phyloP scores from a whole-genome alignment of 2,113 vertebrate genomes.

The Macaca fascicularis region T2T-MFA8v1.1 NC_088385.1:23465001-23465500 shows the following conservation, averaged over 20 bases:
- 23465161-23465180: background rate
- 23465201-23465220: slow-evolving; percentile 1
- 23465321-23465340: background rate
- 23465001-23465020: no score
- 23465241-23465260: slow-evolving; percentile 16
- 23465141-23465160: background rate
- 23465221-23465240: slow-evolving; percentile 59
- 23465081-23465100: background rate
- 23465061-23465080: no score
- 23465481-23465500: no score
- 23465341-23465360: background rate
- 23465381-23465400: no score
- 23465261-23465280: background rate
- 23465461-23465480: no score
- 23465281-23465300: background rate
- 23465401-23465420: no score
- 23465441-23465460: no score
- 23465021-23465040: no score
- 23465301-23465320: background rate
- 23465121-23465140: background rate
- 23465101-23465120: background rate
- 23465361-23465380: background rate
- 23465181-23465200: background rate
- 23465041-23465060: no score
- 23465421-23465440: no score